Conservation (phyloP, 1,140 invertebrate genomes). For the Drosophila athabasca region DNA sequence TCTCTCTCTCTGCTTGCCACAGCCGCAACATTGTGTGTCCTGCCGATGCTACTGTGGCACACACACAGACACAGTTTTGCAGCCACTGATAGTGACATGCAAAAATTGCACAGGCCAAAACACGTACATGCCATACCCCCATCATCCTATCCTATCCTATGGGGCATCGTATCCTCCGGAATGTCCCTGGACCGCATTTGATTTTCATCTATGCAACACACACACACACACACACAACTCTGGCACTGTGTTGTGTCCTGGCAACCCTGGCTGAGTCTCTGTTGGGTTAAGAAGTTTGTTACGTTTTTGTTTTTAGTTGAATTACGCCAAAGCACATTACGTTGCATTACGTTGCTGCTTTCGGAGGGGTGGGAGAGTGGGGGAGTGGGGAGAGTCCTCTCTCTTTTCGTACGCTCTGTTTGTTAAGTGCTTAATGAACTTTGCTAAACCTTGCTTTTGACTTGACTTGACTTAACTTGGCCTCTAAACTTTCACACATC, state of each 20-base stretch:
- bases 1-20: background rate
- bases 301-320: constrained; percentile 53
- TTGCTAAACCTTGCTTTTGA: constrained; percentile 47
- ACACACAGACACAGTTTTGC: constrained; percentile 33
- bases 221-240: background rate
- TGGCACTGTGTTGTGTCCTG: background rate
- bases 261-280: constrained; percentile 9
- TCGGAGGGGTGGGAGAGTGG: background rate
- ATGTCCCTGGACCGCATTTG: constrained; percentile 43
- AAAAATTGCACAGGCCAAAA: constrained; percentile 16
- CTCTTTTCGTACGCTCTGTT: constrained; percentile 45
- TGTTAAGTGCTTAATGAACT: constrained; percentile 63
- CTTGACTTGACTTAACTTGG: constrained; percentile 48
- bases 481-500: constrained; percentile 48
- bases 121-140: too few relatives aligned
- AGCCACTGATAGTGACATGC: constrained; percentile 51
- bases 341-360: constrained; percentile 9
- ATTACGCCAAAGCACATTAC: constrained; percentile 55
- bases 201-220: constrained; percentile 45
- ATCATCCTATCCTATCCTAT: too few relatives aligned
- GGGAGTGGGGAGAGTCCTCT: too few relatives aligned
- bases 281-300: constrained; percentile 44
- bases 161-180: constrained; percentile 26
- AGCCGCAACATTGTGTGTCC: constrained; percentile 51
- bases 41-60: background rate